Evolutionary conservation across 2,113 vertebrate genomes (phyloP).

Genomic region (Mustelus asterias): DNA sequence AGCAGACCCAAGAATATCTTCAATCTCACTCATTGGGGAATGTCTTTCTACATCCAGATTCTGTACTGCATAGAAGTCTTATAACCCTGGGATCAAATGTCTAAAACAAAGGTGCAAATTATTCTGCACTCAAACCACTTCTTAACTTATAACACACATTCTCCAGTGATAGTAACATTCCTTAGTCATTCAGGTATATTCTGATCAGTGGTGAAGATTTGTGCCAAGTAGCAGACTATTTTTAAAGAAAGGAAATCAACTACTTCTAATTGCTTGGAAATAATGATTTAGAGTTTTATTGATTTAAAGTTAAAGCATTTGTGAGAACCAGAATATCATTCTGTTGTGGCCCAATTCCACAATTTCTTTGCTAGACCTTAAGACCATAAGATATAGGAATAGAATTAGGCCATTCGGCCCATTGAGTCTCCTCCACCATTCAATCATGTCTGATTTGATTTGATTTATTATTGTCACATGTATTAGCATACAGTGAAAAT

Average conservation of each 20-base stretch:
- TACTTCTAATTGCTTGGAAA: neutral
- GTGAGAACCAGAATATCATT: neutral
- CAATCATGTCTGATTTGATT: too few relatives aligned
- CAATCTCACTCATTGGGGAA: neutral
- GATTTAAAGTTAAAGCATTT: neutral
- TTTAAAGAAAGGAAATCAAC: neutral
- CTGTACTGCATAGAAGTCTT: neutral
- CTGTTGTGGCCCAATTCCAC: neutral
- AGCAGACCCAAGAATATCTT: neutral
- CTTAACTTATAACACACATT: neutral
- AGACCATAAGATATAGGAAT: too few relatives aligned
- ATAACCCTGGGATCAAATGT: neutral
- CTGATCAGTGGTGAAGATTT: neutral
- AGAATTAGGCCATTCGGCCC: too few relatives aligned
- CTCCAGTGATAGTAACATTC: neutral
- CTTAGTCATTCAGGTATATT: neutral
- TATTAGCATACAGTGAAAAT: too few relatives aligned
- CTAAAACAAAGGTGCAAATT: neutral
- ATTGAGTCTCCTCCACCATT: too few relatives aligned
- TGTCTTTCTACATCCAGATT: neutral
- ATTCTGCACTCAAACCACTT: neutral
- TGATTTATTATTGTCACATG: too few relatives aligned
- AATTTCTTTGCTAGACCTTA: neutral
- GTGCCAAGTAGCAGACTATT: neutral
- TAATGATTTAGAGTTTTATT: neutral